A percentile compares a stretch with the other conserved stretches of the same genome.
phyloP scores from a whole-genome alignment of 2,113 vertebrate genomes.

The Odocoileus hemionus region DNA sequence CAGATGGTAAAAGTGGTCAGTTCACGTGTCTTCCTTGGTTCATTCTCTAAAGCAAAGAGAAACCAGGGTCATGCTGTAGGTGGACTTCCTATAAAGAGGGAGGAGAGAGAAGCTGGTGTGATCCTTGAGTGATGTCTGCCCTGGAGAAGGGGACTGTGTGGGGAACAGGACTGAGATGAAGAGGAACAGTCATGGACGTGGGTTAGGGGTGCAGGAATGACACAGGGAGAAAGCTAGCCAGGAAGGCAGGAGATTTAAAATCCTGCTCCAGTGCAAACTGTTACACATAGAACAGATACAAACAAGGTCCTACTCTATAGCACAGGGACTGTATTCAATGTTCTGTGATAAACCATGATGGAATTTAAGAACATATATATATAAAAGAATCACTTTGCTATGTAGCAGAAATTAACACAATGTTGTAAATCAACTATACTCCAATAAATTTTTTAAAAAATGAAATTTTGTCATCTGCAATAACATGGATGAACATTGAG shows the following conservation, averaged over 20 bases:
- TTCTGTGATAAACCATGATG: background rate
- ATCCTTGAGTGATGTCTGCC: background rate
- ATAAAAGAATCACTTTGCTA: background rate
- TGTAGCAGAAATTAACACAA: background rate
- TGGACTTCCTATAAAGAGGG: background rate
- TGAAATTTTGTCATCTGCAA: background rate
- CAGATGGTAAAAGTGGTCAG: background rate
- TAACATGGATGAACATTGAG: background rate
- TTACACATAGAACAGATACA: background rate
- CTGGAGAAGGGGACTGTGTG: accelerated
- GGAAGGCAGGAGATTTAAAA: background rate
- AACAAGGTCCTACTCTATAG: too few relatives aligned
- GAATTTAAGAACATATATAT: background rate
- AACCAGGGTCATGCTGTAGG: background rate
- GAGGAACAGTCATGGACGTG: accelerated
- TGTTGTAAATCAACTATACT: background rate
- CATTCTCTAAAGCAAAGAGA: background rate
- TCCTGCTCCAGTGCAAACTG: background rate
- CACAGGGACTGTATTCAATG: background rate
- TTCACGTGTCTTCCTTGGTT: background rate
- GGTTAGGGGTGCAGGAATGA: background rate
- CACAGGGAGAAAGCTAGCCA: background rate
- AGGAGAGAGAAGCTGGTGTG: background rate
- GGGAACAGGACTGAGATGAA: background rate
- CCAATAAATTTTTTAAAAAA: background rate